Evolutionary conservation across 2,797 vertebrate genomes (phyloP).

Genomic region (Protosalanx chinensis): DNA sequence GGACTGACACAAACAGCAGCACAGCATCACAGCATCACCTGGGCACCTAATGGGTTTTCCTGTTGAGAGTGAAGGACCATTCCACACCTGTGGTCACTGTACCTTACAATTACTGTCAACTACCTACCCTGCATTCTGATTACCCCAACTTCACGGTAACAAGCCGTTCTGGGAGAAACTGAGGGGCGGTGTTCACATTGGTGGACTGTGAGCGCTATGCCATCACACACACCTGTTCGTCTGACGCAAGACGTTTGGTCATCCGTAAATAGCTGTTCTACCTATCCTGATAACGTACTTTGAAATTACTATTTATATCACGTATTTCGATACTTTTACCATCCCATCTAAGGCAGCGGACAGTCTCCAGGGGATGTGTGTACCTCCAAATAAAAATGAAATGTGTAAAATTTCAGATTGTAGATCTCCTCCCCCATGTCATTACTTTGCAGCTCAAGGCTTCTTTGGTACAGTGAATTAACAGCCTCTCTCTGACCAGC

Average conservation of each 20-base stretch:
- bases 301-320: no score
- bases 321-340: background rate
- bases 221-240: background rate
- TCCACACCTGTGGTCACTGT: conserved; percentile 1
- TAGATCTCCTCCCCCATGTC: background rate
- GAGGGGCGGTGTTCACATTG: no score
- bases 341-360: background rate
- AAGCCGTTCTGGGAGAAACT: no score
- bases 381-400: background rate
- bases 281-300: no score
- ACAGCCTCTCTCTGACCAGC: background rate
- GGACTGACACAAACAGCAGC: background rate
- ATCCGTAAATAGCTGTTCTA: no score
- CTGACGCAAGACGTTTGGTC: background rate
- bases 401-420: no score
- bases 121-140: background rate
- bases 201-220: no score
- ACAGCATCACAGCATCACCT: no score
- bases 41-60: background rate
- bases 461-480: background rate
- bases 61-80: background rate
- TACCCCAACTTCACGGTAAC: background rate
- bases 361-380: background rate
- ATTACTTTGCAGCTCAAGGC: background rate
- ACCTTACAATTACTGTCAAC: background rate